phyloP scores from a whole-genome alignment of 2,888 invertebrate species.

The Brachyopa scutellaris region DNA sequence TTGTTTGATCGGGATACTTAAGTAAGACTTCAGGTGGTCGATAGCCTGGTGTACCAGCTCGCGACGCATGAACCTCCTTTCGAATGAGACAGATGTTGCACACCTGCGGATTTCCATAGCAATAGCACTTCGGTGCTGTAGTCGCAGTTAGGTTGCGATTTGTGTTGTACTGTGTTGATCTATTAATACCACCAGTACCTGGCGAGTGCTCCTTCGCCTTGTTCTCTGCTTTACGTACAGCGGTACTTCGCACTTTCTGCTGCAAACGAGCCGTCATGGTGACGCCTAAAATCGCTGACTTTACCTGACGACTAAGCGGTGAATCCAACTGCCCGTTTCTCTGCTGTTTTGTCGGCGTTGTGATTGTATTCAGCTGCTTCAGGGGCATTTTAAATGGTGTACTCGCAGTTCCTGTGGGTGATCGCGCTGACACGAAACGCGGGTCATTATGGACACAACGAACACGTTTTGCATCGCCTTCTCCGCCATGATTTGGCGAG shows the following conservation, averaged over 20 bases:
- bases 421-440: conserved; percentile 48
- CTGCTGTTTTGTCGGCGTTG: conserved; percentile 37
- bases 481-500: neutral
- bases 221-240: conserved; percentile 12
- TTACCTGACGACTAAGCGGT: conserved; percentile 70
- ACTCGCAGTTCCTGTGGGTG: conserved; percentile 26
- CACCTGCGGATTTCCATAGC: conserved; percentile 86
- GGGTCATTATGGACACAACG: conserved; percentile 72
- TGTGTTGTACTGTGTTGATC: conserved; percentile 77
- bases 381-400: conserved; percentile 73
- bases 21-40: conserved; percentile 93
- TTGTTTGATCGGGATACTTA: conserved; percentile 90
- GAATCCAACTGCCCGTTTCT: conserved; percentile 53
- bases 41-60: conserved; percentile 95
- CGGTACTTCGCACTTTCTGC: conserved; percentile 69
- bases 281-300: conserved; percentile 74
- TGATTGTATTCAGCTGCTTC: conserved; percentile 79
- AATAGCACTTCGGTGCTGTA: conserved; percentile 83
- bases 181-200: neutral
- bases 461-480: conserved; percentile 76
- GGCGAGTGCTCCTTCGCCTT: neutral
- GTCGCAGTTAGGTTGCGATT: conserved; percentile 74
- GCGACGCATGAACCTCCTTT: conserved; percentile 87
- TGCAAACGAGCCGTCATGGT: conserved; percentile 74
- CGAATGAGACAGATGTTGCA: conserved; percentile 87